Base-by-base conservation (phyloP, 1,140 invertebrate genomes). In the Brachionus manjavacas region DNA sequence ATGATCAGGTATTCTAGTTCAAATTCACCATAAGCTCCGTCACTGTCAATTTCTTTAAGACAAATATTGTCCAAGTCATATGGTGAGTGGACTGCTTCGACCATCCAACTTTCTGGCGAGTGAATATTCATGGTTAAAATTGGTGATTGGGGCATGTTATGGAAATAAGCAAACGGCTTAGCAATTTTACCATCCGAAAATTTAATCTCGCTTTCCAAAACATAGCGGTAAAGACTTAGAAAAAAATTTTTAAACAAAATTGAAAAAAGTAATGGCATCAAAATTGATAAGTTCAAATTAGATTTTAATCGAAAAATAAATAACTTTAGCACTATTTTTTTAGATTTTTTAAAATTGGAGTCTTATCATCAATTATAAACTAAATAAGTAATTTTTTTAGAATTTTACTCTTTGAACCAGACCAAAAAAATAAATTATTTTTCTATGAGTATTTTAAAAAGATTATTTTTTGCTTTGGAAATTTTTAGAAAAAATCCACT, bases 61-160 rank as follows among this genome's bases (percentile, higher is more conserved):
- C 95, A 93, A 85, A 99, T 99, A 89, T 99, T 99, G 89, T 99
- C 98, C 85, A 99, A 92, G 91, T 99, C 98, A 90, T 99, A 96
- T 16, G 95, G 93, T 39, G 96, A 95, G 85, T 93, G 92, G 1
- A 98, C 94, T 84, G 95, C 93, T 91, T 99, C 96, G 0, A 99
- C 96, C 85, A 99, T 91, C 98, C 97, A 99, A 90, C 98, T 97
- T 88, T 99, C 95, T n/a, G 97, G 96, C 39, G 97, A 94, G 86
- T 95, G 93, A 90, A 99, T 93, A 87, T 95, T 95, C 89, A 98
- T 92, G 0, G 97, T 99, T n/a, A 99, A 92, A 79, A 99, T 90
- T 46, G 96, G 94, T 81, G 95, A 94, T 85, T 93, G 93, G 1
- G 97, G 97, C 88, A 99, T 86, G 64, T 95, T 94, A 4, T 92